Evolutionary conservation across 2,888 invertebrate species (phyloP).

Genomic region (Clitarchus hookeri): DNA sequence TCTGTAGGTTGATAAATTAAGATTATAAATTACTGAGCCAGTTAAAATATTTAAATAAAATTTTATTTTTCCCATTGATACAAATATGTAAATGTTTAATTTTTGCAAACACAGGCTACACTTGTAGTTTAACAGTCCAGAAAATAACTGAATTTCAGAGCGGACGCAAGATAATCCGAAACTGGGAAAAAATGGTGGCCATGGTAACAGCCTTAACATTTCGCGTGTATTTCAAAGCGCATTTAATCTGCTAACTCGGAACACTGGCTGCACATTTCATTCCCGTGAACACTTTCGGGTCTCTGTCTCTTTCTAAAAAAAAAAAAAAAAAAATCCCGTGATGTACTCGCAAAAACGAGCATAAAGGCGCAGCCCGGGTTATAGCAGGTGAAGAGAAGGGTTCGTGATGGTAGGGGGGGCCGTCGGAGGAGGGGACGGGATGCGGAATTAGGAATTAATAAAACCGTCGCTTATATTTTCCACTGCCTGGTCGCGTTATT

Average conservation of each 20-base stretch:
- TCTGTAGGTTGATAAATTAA: too few relatives aligned
- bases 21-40: too few relatives aligned
- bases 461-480: conserved; percentile 71
- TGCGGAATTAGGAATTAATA: conserved; percentile 62
- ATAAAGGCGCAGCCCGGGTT: conserved; percentile 1
- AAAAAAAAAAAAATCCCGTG: conserved; percentile 4
- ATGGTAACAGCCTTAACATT: conserved; percentile 15
- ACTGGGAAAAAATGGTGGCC: conserved; percentile 42
- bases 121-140: not conserved
- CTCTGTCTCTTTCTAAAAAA: conserved; percentile 4
- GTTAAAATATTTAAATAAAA: too few relatives aligned
- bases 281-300: not conserved
- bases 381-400: conserved; percentile 6
- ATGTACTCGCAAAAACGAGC: conserved; percentile 7
- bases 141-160: not conserved
- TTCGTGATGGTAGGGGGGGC: not conserved
- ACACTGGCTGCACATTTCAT: conserved; percentile 11
- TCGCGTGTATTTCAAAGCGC: conserved; percentile 18
- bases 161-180: conserved; percentile 16
- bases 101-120: not conserved
- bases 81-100: too few relatives aligned
- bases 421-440: not conserved
- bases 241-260: conserved; percentile 17
- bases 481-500: conserved; percentile 26
- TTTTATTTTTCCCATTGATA: too few relatives aligned